A percentile compares a stretch with the other conserved stretches of the same genome.
Conservation (phyloP, 2,113 vertebrate species). For the Bufo gargarizans region DNA sequence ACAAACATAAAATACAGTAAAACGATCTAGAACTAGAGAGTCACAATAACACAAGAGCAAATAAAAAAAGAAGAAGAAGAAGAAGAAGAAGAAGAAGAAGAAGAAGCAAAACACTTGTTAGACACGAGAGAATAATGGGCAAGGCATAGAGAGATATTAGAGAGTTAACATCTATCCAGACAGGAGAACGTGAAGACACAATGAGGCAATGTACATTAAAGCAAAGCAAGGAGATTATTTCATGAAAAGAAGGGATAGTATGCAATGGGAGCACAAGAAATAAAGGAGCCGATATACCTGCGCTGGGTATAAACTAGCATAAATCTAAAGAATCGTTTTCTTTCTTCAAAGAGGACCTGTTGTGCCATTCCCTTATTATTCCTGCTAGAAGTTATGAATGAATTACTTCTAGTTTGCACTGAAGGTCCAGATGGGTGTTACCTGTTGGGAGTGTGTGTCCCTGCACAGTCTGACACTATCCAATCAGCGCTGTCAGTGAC, state of each 20-base stretch:
- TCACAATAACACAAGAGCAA: conserved; percentile 78
- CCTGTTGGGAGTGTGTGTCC: no score
- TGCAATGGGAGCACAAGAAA: background rate
- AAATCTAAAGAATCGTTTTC: no score
- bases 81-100: conserved; percentile 72
- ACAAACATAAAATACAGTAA: conserved; percentile 93
- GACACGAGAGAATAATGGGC: conserved; percentile 68
- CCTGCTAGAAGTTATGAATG: no score
- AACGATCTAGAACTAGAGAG: conserved; percentile 77
- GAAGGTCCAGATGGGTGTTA: no score
- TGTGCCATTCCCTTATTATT: no score
- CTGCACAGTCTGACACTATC: no score
- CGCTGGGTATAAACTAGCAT: no score
- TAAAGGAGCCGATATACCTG: background rate
- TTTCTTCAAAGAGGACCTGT: no score
- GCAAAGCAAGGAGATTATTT: conserved; percentile 21
- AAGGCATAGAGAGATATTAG: conserved; percentile 71
- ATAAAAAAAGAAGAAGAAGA: conserved; percentile 75
- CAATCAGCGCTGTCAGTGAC: no score
- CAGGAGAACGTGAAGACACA: conserved; percentile 14
- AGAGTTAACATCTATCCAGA: conserved; percentile 63
- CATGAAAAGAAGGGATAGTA: background rate
- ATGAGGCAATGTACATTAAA: conserved; percentile 46
- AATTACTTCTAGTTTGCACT: no score
- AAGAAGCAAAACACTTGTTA: conserved; percentile 70